Base-by-base conservation (phyloP, 1,140 invertebrate species). In the Lamellibrachia luymesi region DNA sequence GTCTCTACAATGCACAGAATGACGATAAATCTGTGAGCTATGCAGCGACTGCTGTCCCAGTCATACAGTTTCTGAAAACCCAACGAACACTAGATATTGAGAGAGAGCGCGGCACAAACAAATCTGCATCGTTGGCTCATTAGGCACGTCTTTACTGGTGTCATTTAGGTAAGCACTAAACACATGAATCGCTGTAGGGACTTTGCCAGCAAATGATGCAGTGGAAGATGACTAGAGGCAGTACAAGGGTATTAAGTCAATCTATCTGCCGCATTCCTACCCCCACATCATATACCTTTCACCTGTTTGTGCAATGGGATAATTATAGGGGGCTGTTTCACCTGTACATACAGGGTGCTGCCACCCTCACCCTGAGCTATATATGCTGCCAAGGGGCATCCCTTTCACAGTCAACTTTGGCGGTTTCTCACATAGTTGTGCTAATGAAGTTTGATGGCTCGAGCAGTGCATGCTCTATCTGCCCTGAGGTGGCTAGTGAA, bases 231-330 rank as follows among this genome's bases (percentile, higher is more conserved):
- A 80, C 64, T 80, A 10, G 8, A 17, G 64, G 64, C 64, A 10
- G 64, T 80, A 80, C 64, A 80, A 80, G 64, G 64, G 64, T 80
- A 80, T 80, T 80, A 80, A 80, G 64, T 80, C 64, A 80, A 80
- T 80, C 64, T 80, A 80, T 80, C 64, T 22, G 13, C 13, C 64
- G 64, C 64, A 80, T 80, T 80, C 64, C 64, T 80, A 80, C 64
- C 64, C 64, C 13, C 64, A 8, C 64, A 17, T 22, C 64, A 80
- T 80, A 80, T 80, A 80, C 64, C 64, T 80, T 80, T 80, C 64
- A 80, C 64, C 64, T 80, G 64, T 80, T 80, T 1, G 64, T 80
- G 64, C 64, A 80, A 80, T 22, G 64, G 64, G 64, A 22, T 80
- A 80, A 80, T 80, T 80, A 80, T 80, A 80, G 64, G 64, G 64